Percentiles rank a stretch among this genome's conserved stretches.
Conservation (phyloP, 2,888 invertebrate species). For the Thymelicus acteon region DNA sequence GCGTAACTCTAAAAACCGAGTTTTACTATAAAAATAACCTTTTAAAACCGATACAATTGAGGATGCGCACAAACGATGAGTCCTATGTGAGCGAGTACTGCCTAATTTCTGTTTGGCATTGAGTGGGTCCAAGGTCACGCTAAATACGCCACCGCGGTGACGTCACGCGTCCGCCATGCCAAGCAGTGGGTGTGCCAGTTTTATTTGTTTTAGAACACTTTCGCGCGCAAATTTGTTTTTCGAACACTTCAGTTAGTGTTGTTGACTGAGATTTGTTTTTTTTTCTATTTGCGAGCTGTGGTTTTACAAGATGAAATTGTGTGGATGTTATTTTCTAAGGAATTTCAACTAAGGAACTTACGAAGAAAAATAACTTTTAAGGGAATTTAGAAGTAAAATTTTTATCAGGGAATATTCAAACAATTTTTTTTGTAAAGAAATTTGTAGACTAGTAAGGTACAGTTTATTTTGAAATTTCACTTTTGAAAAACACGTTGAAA, state of each 20-base stretch:
- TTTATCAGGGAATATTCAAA: too few relatives aligned
- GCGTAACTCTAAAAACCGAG: too few relatives aligned
- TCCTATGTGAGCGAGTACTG: constrained; percentile 22
- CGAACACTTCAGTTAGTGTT: constrained; percentile 30
- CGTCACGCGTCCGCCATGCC: constrained; percentile 62
- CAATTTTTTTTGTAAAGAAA: too few relatives aligned
- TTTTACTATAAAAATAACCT: background rate
- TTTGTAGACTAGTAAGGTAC: too few relatives aligned
- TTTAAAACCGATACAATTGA: constrained; percentile 7
- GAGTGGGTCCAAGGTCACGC: constrained; percentile 73
- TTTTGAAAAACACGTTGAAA: background rate
- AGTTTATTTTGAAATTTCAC: too few relatives aligned
- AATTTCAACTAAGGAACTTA: too few relatives aligned
- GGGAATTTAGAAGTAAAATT: too few relatives aligned
- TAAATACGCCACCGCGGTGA: constrained; percentile 64
- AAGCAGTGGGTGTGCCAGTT: constrained; percentile 58
- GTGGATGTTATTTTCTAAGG: too few relatives aligned
- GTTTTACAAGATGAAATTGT: too few relatives aligned
- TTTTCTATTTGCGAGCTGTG: background rate
- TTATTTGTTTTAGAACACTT: constrained; percentile 46
- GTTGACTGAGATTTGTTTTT: constrained; percentile 17
- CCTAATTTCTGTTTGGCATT: constrained; percentile 77
- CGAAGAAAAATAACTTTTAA: too few relatives aligned
- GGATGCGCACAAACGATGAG: constrained; percentile 12
- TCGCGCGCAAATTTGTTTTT: constrained; percentile 40